phyloP scores from a whole-genome alignment of 2,888 invertebrate species.

The Pedicia rivosa region DNA sequence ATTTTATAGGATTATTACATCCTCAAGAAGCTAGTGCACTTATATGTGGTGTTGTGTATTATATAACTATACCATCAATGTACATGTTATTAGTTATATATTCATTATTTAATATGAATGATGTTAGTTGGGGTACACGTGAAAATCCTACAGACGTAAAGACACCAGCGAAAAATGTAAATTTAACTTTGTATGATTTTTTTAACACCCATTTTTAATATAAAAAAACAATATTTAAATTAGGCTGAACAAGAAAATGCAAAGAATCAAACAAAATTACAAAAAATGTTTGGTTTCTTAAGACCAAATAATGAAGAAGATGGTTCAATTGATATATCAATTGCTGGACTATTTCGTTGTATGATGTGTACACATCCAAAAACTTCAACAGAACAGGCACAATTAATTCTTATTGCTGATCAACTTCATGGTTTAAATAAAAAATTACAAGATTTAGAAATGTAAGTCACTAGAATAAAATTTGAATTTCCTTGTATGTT shows the following conservation, averaged over 20 bases:
- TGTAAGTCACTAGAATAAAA: conserved; percentile 18
- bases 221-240: neutral
- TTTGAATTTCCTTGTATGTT: no score
- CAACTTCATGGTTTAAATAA: conserved; percentile 30
- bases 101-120: conserved; percentile 83
- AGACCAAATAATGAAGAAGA: conserved; percentile 24
- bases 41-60: conserved; percentile 63
- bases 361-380: conserved; percentile 34
- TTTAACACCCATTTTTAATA: neutral
- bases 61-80: conserved; percentile 87
- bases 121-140: conserved; percentile 88
- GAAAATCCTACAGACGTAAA: conserved; percentile 36
- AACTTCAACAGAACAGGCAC: conserved; percentile 28
- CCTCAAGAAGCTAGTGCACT: conserved; percentile 65
- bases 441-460: conserved; percentile 31
- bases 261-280: conserved; percentile 11
- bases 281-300: conserved; percentile 18
- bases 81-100: conserved; percentile 85
- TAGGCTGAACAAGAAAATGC: conserved; percentile 5
- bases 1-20: conserved; percentile 41
- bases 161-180: neutral
- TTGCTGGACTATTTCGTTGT: conserved; percentile 37
- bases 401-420: conserved; percentile 28
- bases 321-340: conserved; percentile 35
- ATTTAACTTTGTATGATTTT: neutral